Evolutionary conservation across 2,797 vertebrate genomes (phyloP), one percentile per base, ranked within the genome.

Genomic region (Hybognathus amarus): DNA sequence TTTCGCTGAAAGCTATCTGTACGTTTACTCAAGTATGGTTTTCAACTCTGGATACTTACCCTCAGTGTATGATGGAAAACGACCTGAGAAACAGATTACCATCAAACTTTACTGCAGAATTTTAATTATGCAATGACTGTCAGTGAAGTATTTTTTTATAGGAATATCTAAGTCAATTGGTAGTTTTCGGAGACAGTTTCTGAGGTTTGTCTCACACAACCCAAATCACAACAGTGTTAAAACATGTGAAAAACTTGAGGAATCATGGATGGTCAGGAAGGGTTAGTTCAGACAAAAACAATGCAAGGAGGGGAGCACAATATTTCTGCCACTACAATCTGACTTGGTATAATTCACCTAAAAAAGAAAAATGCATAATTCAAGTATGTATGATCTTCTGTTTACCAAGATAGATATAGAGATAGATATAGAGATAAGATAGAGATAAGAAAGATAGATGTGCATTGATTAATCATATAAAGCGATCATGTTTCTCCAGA

Each of bases 321-420:
- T 52, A 74, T 24, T 17, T 73, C 80, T 83, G 83, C 85, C 86
- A 79, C 87, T 88, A 90, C 71, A 88, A 70, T 85, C 75, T 42
- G 69, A 74, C 75, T 84, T 78, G 56, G 42, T 4, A 45, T 45
- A 45, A 12, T 15, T 13, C 42, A 45, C 42, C 42, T 45, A 45
- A 45, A 45, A 45, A 13, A 12, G 13, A 47, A 47, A 47, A 47
- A 15, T 47, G 45, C 45, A 47, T 47, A 12, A 47, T 15, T 12
- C 45, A 45, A 45, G 45, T 13, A 15, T 42, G 40, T 42, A 40
- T 40, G 2, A 40, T 2, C 9, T 33, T 33, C 33, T 33, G 33
- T 33, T 33, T 33, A 33, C 36, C 36, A 36, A 36, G 38, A 40
- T 10, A 10, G 30, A 33, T 2, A 33, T 33, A 33, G n/a, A 33